Base-by-base conservation (phyloP, 2,888 invertebrate genomes). In the Aphodius sticticus region DNA sequence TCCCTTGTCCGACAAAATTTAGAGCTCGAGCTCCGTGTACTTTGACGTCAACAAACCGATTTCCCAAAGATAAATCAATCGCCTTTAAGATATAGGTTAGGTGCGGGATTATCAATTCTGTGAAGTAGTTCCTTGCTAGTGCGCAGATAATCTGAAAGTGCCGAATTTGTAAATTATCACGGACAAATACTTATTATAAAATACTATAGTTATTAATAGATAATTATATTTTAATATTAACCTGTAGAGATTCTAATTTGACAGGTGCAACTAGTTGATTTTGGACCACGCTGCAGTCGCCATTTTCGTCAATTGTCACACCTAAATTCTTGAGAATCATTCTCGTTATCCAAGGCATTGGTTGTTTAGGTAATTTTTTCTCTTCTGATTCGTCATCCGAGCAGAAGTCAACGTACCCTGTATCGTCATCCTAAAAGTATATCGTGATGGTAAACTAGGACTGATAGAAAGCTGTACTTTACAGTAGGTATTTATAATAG, bases 201-300 rank as follows among this genome's bases (percentile, higher is more conserved):
- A 26, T 26, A 26, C 3, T 26, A 26, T 26, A n/a, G n/a, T n/a
- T n/a, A n/a, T n/a, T n/a, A n/a, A 26, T 26, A 2, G 3, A 26
- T 26, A 26, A 26, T 26, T 26, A 26, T 26, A 26, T 26, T 3
- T 26, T 26, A 26, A 26, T 26, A 26, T 26, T 26, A 0, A 96
- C 92, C 90, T 96, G 95, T 0, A 96, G 90, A 14, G 96, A 95
- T 88, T 96, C 96, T 16, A 96, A 89, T 81, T 95, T 92, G 75
- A 96, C 92, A 16, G 96, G 94, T 15, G 93, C 92, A 0, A 91
- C 89, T 9, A 81, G 53, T 6, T 69, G 26, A 16, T 53, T 77
- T 53, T 77, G 69, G 6, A 70, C 53, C 6, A 16, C 69, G 5
- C 70, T 53, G 96, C 92, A 26, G 95, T 94, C 26, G 93, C 92